A percentile compares a stretch with the other conserved stretches of the same genome.
Evolutionary conservation across 2,888 invertebrate genomes (phyloP).

Genomic region (Lepas anatifera): DNA sequence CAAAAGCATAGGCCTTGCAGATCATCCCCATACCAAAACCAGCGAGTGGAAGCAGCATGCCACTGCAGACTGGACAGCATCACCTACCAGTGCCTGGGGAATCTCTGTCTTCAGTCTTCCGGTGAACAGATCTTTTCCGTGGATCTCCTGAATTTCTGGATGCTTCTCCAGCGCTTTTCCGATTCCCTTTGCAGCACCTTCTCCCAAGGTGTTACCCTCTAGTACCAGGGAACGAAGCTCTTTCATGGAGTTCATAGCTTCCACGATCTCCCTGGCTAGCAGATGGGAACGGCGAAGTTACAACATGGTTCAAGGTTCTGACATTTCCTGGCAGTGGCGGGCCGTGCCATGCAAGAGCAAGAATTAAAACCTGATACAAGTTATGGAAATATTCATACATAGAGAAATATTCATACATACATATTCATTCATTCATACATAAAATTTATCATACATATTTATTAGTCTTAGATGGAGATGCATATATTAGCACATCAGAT

Average conservation of each 20-base stretch:
- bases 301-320: too few species aligned
- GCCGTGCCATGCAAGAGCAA: too few species aligned
- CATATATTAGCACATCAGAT: too few species aligned
- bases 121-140: conserved; percentile 96
- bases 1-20: too few species aligned
- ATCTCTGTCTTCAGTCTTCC: conserved; percentile 91
- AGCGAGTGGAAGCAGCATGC: too few species aligned
- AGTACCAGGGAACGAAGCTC: conserved; percentile 61
- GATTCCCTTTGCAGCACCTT: conserved; percentile 73
- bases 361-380: background rate
- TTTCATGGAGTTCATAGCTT: conserved; percentile 57
- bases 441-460: too few species aligned
- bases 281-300: conserved; percentile 17
- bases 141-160: conserved; percentile 59
- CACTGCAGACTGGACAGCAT: background rate
- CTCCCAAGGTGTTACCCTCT: conserved; percentile 87
- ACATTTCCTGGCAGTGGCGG: too few species aligned
- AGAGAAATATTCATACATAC: background rate
- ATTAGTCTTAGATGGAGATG: too few species aligned
- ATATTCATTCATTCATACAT: background rate
- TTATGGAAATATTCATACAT: conserved; percentile 7
- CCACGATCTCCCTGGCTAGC: conserved; percentile 57
- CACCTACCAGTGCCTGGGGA: conserved; percentile 69
- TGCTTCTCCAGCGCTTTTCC: conserved; percentile 64
- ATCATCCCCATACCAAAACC: too few species aligned